A percentile compares a stretch with the other conserved stretches of the same genome.
phyloP scores from a whole-genome alignment of 2,797 vertebrate genomes.

The Poeciliopsis presidionis region DNA sequence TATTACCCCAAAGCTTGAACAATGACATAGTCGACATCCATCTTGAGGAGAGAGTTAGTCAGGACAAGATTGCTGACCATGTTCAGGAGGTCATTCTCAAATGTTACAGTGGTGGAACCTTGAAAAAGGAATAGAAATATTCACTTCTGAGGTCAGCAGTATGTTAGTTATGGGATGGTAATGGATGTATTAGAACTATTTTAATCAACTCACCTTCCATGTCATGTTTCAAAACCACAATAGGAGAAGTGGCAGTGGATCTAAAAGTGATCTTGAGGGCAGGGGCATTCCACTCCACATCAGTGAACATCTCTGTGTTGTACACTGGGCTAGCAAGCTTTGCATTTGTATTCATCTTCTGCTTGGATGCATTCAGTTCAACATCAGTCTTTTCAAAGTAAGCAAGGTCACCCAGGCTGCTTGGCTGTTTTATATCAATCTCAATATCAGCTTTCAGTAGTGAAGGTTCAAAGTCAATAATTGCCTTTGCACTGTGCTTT shows the following conservation, averaged over 20 bases:
- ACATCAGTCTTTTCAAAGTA: conserved; percentile 77
- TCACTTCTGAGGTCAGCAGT: background rate
- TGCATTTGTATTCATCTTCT: conserved; percentile 80
- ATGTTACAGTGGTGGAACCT: conserved; percentile 78
- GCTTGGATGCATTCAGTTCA: conserved; percentile 75
- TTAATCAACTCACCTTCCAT: conserved; percentile 85
- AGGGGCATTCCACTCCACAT: conserved; percentile 76
- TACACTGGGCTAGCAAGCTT: conserved; percentile 85
- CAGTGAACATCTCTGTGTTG: conserved; percentile 77
- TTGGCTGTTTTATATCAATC: conserved; percentile 83
- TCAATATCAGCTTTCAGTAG: conserved; percentile 80
- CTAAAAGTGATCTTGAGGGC: conserved; percentile 80
- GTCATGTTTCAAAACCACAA: conserved; percentile 86
- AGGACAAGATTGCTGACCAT: conserved; percentile 74
- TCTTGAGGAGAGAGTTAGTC: conserved; percentile 83
- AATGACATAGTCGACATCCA: conserved; percentile 78
- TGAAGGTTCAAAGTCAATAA: conserved; percentile 80
- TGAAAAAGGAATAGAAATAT: conserved; percentile 14
- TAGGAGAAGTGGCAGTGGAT: conserved; percentile 84
- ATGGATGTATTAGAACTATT: background rate
- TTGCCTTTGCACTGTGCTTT: conserved; percentile 80
- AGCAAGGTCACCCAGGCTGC: conserved; percentile 72
- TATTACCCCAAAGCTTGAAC: conserved; percentile 71
- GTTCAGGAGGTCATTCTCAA: conserved; percentile 71
- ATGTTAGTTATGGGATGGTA: background rate